Percentiles rank a stretch among this genome's conserved stretches.
Conservation (phyloP, 2,113 vertebrate genomes). For the Podarcis cretensis region DNA sequence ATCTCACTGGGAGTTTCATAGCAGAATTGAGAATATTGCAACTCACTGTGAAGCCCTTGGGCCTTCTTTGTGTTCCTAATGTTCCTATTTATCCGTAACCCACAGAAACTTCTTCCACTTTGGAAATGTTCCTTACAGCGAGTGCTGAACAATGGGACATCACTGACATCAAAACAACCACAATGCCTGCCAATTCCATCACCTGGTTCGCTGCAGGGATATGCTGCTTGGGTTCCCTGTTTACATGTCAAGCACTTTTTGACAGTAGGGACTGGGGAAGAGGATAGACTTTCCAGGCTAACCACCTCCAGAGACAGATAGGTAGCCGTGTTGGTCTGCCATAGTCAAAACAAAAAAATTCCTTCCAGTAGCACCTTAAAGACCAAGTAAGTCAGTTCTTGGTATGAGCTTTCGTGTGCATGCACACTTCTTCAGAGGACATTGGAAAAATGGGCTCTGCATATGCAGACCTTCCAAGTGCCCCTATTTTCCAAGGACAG, state of each 20-base stretch:
- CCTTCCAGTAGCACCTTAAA: too few relatives aligned
- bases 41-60: not conserved
- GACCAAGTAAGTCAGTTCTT: too few relatives aligned
- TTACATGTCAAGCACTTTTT: not conserved
- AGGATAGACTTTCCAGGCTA: not conserved
- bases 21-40: not conserved
- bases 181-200: not conserved
- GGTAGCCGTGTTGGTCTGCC: too few relatives aligned
- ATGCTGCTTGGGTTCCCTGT: not conserved
- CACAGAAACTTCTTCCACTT: not conserved
- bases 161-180: not conserved
- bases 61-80: not conserved
- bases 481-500: too few relatives aligned
- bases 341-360: too few relatives aligned
- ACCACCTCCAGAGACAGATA: not conserved
- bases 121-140: not conserved
- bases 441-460: not conserved
- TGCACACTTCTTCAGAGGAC: too few relatives aligned
- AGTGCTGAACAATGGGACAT: not conserved
- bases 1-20: constrained; percentile 2
- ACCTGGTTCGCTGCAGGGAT: not conserved
- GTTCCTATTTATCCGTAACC: not conserved
- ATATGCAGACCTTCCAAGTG: not conserved
- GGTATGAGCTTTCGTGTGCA: too few relatives aligned
- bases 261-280: not conserved